Conservation (phyloP, 2,888 invertebrate species). For the Limnephilus rhombicus region DNA sequence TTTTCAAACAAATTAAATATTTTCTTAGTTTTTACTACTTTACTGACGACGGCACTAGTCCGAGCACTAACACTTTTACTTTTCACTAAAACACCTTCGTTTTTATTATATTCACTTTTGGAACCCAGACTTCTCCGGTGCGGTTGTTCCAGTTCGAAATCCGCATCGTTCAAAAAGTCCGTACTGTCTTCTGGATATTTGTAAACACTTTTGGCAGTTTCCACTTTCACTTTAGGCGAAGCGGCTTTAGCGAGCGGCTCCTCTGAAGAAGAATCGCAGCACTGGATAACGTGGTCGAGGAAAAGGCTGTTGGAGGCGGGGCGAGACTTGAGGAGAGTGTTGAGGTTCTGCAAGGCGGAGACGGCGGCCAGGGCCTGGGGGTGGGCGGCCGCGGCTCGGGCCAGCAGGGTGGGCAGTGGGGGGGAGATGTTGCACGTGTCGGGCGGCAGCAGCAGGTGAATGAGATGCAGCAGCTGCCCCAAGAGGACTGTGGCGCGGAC, state of each 20-base stretch:
- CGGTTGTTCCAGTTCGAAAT: constrained; percentile 72
- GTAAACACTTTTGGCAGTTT: constrained; percentile 56
- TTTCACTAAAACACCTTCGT: constrained; percentile 75
- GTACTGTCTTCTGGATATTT: constrained; percentile 72
- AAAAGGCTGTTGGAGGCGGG: constrained; percentile 90
- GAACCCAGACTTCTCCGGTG: constrained; percentile 75
- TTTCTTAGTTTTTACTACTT: constrained; percentile 74
- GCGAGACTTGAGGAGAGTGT: constrained; percentile 88
- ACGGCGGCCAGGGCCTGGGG: constrained; percentile 91
- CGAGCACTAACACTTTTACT: constrained; percentile 76
- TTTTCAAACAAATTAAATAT: constrained; percentile 78
- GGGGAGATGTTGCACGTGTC: constrained; percentile 91
- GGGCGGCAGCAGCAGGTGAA: constrained; percentile 90
- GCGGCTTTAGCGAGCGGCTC: neutral
- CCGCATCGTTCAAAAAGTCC: constrained; percentile 74
- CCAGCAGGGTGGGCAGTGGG: constrained; percentile 89
- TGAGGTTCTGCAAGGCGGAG: constrained; percentile 87
- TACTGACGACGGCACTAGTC: constrained; percentile 73
- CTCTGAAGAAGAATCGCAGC: constrained; percentile 70
- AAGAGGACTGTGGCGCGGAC: constrained; percentile 94
- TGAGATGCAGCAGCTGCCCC: constrained; percentile 92
- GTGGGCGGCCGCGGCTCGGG: constrained; percentile 87
- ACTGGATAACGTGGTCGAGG: constrained; percentile 87
- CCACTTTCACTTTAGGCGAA: constrained; percentile 31
- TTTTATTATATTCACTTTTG: constrained; percentile 73